Evolutionary conservation across 2,888 invertebrate species (phyloP), one percentile per base, ranked within the genome.

Genomic region (Ashinkailepas kermadecensis): DNA sequence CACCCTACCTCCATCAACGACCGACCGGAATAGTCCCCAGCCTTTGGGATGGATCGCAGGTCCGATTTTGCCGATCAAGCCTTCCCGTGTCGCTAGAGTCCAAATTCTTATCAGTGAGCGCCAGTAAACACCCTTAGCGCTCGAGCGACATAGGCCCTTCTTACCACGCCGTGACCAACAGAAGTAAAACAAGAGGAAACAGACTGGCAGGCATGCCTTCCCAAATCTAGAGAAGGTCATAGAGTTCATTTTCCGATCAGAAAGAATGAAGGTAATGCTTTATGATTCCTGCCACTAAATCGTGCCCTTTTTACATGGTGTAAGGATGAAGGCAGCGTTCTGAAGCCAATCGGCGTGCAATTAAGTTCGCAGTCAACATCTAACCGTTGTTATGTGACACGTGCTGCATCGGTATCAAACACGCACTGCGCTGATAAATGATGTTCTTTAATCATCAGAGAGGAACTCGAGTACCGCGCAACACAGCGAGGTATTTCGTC

Each of bases 21-120:
- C 74, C 39, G 54, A 74, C 74, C 74, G 74, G 74, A 74, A 74
- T 74, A 74, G 74, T 74, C 54, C 15, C 74, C 54, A 10, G 74
- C 18, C 74, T 74, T 54, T 74, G 74, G 74, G 74, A 74, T 74
- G 74, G 74, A 74, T 74, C 74, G 74, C 54, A 39, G 74, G 74
- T 74, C 74, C 74, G 74, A 74, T 74, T 74, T 54, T 74, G 74
- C 74, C 74, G 74, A 74, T 74, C 74, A 74, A 74, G 74, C 74
- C 74, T 74, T 74, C 74, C 74, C 74, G 12, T 74, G 74, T 74
- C 74, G 54, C 74, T 74, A 74, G 54, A 54, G 74, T 74, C 74
- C 54, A 74, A 39, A 18, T 18, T 18, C 54, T 15, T 18, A 3
- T 10, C 54, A 9, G 74, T 25, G 12, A 11, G 54, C 8, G 15